Base-by-base conservation (phyloP, 2,888 invertebrate genomes). In the Lathronympha strigana region DNA sequence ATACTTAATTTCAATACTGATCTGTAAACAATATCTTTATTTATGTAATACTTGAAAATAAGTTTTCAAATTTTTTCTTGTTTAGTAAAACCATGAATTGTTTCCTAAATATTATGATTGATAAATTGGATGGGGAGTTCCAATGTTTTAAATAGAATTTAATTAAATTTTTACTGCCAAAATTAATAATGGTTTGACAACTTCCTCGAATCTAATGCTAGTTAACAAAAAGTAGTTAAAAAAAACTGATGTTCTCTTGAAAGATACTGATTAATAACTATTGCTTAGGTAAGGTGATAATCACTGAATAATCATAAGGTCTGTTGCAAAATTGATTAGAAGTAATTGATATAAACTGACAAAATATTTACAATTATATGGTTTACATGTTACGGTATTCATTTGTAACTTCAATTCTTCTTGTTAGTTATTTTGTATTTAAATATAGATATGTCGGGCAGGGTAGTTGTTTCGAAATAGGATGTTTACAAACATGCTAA, bases 281-380 rank as follows among this genome's bases (percentile, higher is more conserved):
- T 82, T 82, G 80, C 78, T 80, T 82, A 84, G 79, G 72, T 81
- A 84, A 82, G 81, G 82, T 87, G 84, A 85, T 84, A 84, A 86
- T 84, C 85, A 84, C 81, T 78, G 77, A 78, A 68, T 78, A 73
- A 74, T 75, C 74, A 77, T 86, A 87, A 84, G 83, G 80, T 82
- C 84, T 87, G 87, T 88, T 89, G 85, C 82, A 79, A 85, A 82
- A 80, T 76, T 80, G 76, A 75, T 74, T 79, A 80, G 74, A 68
- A 71, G 72, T 73, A 74, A 71, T 66, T 67, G 61, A 69, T 70
- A 71, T 71, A 68, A 74, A 70, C 71, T 71, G 68, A 73, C 70
- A 73, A 72, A 57, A 72, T 72, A 70, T 73, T 75, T 72, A 74
- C 70, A 71, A 61, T 61, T 64, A 11, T 67, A 64, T 60, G 50